phyloP scores from a whole-genome alignment of 1,140 invertebrate genomes.

The Euborellia annulipes region DNA sequence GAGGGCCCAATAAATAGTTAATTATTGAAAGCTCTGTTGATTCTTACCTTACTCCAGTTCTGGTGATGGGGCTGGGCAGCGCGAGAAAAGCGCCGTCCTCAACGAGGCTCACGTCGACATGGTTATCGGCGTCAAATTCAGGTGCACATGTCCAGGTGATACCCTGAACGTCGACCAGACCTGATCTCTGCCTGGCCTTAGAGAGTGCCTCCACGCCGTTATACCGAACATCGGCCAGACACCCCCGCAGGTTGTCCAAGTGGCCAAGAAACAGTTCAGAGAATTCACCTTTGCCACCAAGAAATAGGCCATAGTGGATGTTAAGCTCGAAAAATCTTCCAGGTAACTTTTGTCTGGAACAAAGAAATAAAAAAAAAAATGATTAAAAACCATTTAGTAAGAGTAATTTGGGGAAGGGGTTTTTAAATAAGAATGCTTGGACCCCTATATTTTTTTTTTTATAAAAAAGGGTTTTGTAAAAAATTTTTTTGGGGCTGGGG shows the following conservation, averaged over 20 bases:
- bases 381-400: no score
- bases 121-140: slow-evolving; percentile 70
- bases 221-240: slow-evolving; percentile 56
- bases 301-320: slow-evolving; percentile 81
- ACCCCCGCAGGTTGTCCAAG: slow-evolving; percentile 77
- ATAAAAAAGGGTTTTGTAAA: no score
- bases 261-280: slow-evolving; percentile 77
- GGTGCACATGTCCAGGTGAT: slow-evolving; percentile 83
- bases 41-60: slow-evolving; percentile 42
- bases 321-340: slow-evolving; percentile 78
- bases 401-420: no score
- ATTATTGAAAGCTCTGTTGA: no score
- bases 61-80: slow-evolving; percentile 40
- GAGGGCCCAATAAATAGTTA: no score
- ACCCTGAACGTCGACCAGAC: slow-evolving; percentile 48
- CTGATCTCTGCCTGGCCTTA: slow-evolving; percentile 50
- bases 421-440: no score
- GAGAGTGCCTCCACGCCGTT: slow-evolving; percentile 73
- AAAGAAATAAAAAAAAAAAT: slow-evolving; percentile 11
- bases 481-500: no score
- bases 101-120: slow-evolving; percentile 71
- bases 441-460: no score
- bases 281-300: slow-evolving; percentile 79
- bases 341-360: slow-evolving; percentile 48
- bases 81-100: slow-evolving; percentile 59